Evolutionary conservation across 2,888 invertebrate species (phyloP).

Genomic region (Pteria penguin): DNA sequence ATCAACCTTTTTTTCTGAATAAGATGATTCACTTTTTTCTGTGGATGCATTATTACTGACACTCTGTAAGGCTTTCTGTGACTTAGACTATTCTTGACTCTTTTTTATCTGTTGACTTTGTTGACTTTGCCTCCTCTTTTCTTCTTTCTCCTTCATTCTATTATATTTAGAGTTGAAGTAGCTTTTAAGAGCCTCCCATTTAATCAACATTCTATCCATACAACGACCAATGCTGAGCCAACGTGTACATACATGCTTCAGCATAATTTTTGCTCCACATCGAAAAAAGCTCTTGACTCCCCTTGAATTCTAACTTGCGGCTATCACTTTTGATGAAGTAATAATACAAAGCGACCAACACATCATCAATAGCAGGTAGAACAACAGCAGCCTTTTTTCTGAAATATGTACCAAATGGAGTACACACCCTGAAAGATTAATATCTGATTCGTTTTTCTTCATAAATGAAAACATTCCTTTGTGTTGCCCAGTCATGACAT

Average conservation of each 20-base stretch:
- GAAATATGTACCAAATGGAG: slow-evolving; percentile 33
- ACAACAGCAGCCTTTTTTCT: slow-evolving; percentile 32
- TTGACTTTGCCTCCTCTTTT: background rate
- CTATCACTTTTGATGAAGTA: slow-evolving; percentile 40
- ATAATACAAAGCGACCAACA: slow-evolving; percentile 40
- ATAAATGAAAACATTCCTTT: background rate
- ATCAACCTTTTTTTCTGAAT: slow-evolving; percentile 26
- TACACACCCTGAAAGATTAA: slow-evolving; percentile 35
- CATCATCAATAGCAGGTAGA: slow-evolving; percentile 31
- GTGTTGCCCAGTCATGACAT: background rate
- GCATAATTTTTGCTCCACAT: slow-evolving; percentile 31
- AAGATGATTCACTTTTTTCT: slow-evolving; percentile 14
- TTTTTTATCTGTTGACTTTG: background rate
- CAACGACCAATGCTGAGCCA: slow-evolving; percentile 41
- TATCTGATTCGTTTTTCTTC: slow-evolving; percentile 16
- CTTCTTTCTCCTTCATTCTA: slow-evolving; percentile 1
- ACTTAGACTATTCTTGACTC: too few species aligned
- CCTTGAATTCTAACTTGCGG: slow-evolving; percentile 28
- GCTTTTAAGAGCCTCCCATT: slow-evolving; percentile 29
- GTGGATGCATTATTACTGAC: background rate
- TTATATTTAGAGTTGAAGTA: slow-evolving; percentile 11
- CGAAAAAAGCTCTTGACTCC: slow-evolving; percentile 22
- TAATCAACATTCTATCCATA: slow-evolving; percentile 17
- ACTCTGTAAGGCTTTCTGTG: background rate
- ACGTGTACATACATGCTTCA: slow-evolving; percentile 37